These are phyloP conservation scores for Pseudolaguvia tuberculata DNA, from an alignment of 2,113 vertebrate genomes.

Conservation along the genomic window DNA sequence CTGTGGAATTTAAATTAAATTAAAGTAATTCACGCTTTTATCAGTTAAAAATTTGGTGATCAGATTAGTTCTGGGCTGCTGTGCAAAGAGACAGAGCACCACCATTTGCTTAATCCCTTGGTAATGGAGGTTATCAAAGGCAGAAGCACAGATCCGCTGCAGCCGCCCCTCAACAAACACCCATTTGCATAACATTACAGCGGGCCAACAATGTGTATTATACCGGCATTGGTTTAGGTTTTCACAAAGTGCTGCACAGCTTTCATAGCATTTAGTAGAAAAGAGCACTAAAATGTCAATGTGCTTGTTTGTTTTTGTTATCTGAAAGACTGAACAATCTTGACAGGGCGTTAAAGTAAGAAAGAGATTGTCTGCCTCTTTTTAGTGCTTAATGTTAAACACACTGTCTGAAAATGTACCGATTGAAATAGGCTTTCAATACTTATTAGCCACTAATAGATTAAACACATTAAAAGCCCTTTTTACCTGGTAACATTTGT, in stretches of 20 bases:
- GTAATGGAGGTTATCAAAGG: constrained; percentile 76
- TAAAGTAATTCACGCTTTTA: constrained; percentile 4
- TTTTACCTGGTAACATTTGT: neutral
- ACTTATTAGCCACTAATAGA: neutral
- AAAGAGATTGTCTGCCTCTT: constrained; percentile 8
- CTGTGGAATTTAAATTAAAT: constrained; percentile 4
- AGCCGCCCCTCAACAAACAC: constrained; percentile 63
- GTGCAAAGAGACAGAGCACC: constrained; percentile 73
- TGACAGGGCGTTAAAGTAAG: constrained; percentile 32
- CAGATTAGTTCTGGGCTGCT: constrained; percentile 67
- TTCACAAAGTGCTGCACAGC: constrained; percentile 50
- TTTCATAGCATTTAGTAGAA: constrained; percentile 43
- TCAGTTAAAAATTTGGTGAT: constrained; percentile 61
- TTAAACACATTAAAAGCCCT: neutral
- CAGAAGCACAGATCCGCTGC: constrained; percentile 71
- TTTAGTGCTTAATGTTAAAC: neutral
- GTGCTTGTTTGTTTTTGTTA: constrained; percentile 53
- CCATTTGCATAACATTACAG: constrained; percentile 79
- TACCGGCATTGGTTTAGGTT: constrained; percentile 72
- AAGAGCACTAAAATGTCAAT: constrained; percentile 48
- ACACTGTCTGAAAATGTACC: constrained; percentile 13
- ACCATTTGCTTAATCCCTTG: constrained; percentile 77
- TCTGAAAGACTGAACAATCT: constrained; percentile 39
- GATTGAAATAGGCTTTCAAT: constrained; percentile 1
- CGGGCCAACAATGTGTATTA: constrained; percentile 72